A percentile compares a stretch with the other conserved stretches of the same genome.
phyloP scores from a whole-genome alignment of 2,113 vertebrate genomes.

The Salminus brasiliensis region DNA sequence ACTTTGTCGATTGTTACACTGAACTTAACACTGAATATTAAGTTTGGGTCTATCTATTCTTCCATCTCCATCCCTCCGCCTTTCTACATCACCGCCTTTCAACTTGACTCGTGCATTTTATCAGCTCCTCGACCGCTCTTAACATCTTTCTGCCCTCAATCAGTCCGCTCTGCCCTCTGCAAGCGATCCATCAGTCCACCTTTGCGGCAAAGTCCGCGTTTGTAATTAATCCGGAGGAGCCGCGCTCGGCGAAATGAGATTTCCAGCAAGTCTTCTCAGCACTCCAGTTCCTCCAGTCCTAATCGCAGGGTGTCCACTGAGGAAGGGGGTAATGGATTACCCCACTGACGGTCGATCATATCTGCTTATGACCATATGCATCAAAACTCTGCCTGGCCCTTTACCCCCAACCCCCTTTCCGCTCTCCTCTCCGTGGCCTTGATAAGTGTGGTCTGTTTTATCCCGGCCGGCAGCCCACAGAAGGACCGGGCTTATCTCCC shows the following conservation, averaged over 20 bases:
- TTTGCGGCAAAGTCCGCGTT: constrained; percentile 1
- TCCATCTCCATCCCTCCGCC: neutral
- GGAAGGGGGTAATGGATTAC: constrained; percentile 70
- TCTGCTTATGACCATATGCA: constrained; percentile 72
- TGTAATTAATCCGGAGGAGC: constrained; percentile 29
- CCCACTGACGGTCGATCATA: constrained; percentile 69
- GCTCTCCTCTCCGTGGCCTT: constrained; percentile 67
- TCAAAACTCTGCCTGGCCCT: constrained; percentile 41
- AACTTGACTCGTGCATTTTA: neutral
- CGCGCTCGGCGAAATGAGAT: constrained; percentile 10
- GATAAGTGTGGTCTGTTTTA: constrained; percentile 75
- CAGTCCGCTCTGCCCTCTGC: constrained; percentile 18
- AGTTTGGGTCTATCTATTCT: too few species aligned
- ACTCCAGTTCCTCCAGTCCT: constrained; percentile 47
- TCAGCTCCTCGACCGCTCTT: neutral
- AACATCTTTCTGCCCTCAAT: constrained; percentile 30
- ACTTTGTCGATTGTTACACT: neutral
- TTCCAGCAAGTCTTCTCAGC: constrained; percentile 19
- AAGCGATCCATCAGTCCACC: constrained; percentile 21
- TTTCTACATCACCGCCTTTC: neutral
- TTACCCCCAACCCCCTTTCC: constrained; percentile 33
- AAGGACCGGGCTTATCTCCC: constrained; percentile 69
- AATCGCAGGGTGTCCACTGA: constrained; percentile 55
- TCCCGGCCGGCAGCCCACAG: constrained; percentile 64
- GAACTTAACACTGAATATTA: neutral